phyloP scores from a whole-genome alignment of 2,888 invertebrate genomes.

The Ophraella communa region DNA sequence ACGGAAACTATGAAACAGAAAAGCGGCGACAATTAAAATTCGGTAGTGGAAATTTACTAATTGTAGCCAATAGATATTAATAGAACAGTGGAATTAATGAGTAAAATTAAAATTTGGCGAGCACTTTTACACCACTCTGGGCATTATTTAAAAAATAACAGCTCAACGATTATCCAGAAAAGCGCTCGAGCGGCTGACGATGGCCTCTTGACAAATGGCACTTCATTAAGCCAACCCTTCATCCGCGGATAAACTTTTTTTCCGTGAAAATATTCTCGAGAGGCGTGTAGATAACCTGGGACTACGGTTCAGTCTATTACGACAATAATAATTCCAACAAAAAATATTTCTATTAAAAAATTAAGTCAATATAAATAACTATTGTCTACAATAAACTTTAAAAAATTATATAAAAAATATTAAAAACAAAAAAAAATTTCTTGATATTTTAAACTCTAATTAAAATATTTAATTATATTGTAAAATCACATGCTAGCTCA shows the following conservation, averaged over 20 bases:
- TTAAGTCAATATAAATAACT: too few relatives aligned
- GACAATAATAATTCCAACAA: not conserved
- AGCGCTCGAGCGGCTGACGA: constrained; percentile 40
- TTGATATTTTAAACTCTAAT: too few relatives aligned
- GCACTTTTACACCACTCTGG: constrained; percentile 30
- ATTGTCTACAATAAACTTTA: too few relatives aligned
- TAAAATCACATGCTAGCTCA: too few relatives aligned
- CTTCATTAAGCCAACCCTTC: constrained; percentile 48
- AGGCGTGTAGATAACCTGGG: constrained; percentile 11
- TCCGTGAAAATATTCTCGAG: constrained; percentile 23
- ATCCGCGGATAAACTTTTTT: constrained; percentile 34
- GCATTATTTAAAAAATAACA: constrained; percentile 42
- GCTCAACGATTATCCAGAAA: constrained; percentile 43
- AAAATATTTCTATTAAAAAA: too few relatives aligned
- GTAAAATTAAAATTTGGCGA: constrained; percentile 34
- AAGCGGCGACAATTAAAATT: constrained; percentile 14
- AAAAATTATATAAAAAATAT: too few relatives aligned
- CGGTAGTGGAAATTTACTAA: constrained; percentile 19
- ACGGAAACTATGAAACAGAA: constrained; percentile 2
- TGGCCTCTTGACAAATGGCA: constrained; percentile 47
- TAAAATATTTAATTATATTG: too few relatives aligned
- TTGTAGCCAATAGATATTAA: constrained; percentile 28
- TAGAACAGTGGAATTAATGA: constrained; percentile 32
- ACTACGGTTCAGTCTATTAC: not conserved
- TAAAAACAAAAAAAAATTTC: too few relatives aligned